Base-by-base conservation (phyloP, 2,797 vertebrate genomes). In the Arnoldichthys spilopterus region DNA sequence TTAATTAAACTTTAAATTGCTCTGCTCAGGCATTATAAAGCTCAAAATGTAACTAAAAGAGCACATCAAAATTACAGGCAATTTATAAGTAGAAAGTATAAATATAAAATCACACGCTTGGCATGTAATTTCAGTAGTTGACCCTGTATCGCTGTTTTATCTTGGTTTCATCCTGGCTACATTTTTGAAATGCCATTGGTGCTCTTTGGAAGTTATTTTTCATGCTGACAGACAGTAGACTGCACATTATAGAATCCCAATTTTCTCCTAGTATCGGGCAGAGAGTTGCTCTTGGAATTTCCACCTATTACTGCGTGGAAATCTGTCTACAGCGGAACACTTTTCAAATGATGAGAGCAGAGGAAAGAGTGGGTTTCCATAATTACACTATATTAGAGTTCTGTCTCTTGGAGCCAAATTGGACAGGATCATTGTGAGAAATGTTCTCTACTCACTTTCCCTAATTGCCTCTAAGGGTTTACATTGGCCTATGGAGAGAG, bases 381-480 rank as follows among this genome's bases (percentile, higher is more conserved):
- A 88, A 89, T 91, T 91, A 90, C 72, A 11, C 45, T 81, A 78
- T 78, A 88, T 91, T 89, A 87, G 78, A 73, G 66, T 70, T 71
- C 81, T 83, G 86, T 88, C 86, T 87, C 87, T 87, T 85, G 84
- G 59, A 83, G 78, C 81, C 75, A 90, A 87, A 91, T 88, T 88
- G 87, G 83, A 90, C 76, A 4, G 49, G 87, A 90, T 80, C 86
- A 83, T 87, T 87, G 77, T 74, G 77, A 90, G 83, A 83, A 85
- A 85, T 84, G 77, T 87, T 90, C 84, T 80, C 66, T 83, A 80
- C 81, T 88, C 83, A 86, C 82, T 83, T 82, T 78, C 71, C 81
- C 58, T 92, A 91, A 93, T 94, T 92, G 87, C 86, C 86, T 93
- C 85, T 90, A 90, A 91, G 89, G 89, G 87, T 87, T 85, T 67